Evolutionary conservation across 1,140 invertebrate species (phyloP), one percentile per base, ranked within the genome.

Genomic region (Lepidurus arcticus): DNA sequence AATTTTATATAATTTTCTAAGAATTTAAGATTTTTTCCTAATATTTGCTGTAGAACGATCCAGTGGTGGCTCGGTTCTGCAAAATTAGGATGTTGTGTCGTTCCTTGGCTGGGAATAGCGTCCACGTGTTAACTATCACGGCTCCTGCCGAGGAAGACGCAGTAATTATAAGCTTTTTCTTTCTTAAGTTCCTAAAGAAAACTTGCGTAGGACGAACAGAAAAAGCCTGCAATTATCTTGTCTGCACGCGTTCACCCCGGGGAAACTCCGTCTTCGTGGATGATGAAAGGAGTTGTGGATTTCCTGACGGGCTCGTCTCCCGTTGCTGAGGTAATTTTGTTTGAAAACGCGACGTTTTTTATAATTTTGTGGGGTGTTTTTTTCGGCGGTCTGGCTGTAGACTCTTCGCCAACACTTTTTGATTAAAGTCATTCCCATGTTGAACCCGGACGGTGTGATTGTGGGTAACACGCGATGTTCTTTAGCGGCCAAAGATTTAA

Each of bases 371-470:
- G 26, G 34, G 1, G 11, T 42, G 11, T 34, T 74, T 34, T 44
- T 44, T 79, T n/a, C 34, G 42, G 24, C 16, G 44, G 9, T 45
- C 7, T 79, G 65, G 75, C 83, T 85, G 7, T 81, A 90, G 87
- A 91, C 93, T 83, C 86, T 98, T n/a, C 88, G 96, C 73, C 93
- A 96, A 82, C 92, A 93, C 84, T 98, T 95, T 86, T 94, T 98
- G 80, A 98, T 98, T 84, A 98, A 98, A 86, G 84, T 98, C 76
- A 92, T 98, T 80, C 96, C 96, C 74, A 96, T 97, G 93, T 84
- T 97, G 34, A 98, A 98, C 86, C 96, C 96, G 1, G 96, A 98
- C 85, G 96, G 96, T 7, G 95, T 97, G 0, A 94, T 96, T 82
- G 95, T 97, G 74, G 96, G 96, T 24, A 97, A 95, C 83, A 94